phyloP scores from a whole-genome alignment of 2,888 invertebrate species.

The Neelides folsomi region DNA sequence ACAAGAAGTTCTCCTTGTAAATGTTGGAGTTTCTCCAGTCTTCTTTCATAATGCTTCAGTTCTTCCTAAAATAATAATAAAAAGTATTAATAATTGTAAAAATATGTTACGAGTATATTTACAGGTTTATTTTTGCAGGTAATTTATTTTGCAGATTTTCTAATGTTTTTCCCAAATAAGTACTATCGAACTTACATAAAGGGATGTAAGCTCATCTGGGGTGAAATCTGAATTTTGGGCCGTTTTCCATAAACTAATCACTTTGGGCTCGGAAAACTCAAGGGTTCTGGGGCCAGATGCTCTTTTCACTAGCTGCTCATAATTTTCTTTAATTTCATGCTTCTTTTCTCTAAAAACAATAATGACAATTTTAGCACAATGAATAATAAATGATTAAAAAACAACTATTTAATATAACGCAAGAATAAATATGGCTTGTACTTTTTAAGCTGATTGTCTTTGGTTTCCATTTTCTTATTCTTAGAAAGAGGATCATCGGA shows the following conservation, averaged over 20 bases:
- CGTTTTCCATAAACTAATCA: conserved; percentile 73
- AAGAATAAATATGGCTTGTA: neutral
- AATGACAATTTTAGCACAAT: neutral
- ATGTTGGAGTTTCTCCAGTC: conserved; percentile 66
- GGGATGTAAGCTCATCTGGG: conserved; percentile 63
- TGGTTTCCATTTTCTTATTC: conserved; percentile 7
- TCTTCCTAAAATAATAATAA: conserved; percentile 49
- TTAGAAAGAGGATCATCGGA: neutral
- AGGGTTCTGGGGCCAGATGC: conserved; percentile 64
- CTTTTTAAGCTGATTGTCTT: neutral
- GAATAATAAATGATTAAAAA: neutral
- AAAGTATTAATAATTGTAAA: neutral
- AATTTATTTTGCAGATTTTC: no score
- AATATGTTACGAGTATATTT: neutral
- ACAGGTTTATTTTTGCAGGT: no score
- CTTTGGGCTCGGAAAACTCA: conserved; percentile 82
- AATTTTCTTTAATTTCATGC: conserved; percentile 59
- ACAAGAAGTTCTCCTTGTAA: conserved; percentile 59
- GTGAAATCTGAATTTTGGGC: conserved; percentile 69
- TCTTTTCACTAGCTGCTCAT: conserved; percentile 58
- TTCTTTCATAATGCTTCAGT: conserved; percentile 71
- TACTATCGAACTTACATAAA: conserved; percentile 47
- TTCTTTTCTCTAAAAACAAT: conserved; percentile 51
- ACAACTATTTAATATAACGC: neutral
- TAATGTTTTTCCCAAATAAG: neutral